A percentile compares a stretch with the other conserved stretches of the same genome.
phyloP scores from a whole-genome alignment of 2,797 vertebrate species.

The Lagorchestes hirsutus region DNA sequence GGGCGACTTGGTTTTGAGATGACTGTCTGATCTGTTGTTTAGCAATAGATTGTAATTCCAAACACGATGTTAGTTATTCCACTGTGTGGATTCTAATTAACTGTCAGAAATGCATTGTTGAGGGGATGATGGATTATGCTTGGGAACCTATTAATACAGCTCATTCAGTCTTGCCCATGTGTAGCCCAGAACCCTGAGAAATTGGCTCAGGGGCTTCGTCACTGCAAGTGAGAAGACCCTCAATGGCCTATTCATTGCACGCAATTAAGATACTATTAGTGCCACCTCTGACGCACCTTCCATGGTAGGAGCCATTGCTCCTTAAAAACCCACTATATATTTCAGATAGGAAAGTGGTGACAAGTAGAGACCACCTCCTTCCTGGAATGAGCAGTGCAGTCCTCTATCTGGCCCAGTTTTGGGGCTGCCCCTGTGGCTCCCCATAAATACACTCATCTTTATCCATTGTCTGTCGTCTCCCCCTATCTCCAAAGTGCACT shows the following conservation, averaged over 20 bases:
- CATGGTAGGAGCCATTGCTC: conserved; percentile 47
- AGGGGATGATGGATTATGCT: conserved; percentile 91
- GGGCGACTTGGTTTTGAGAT: conserved; percentile 62
- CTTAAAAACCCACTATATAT: not conserved
- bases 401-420: not conserved
- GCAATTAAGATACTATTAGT: conserved; percentile 60
- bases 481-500: not conserved
- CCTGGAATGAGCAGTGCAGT: not conserved
- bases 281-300: conserved; percentile 32
- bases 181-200: conserved; percentile 76
- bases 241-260: conserved; percentile 16
- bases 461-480: not conserved
- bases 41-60: conserved; percentile 84
- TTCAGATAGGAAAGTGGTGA: not conserved
- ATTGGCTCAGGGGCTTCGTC: conserved; percentile 68
- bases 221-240: conserved; percentile 11
- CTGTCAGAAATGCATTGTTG: conserved; percentile 90
- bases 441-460: not conserved
- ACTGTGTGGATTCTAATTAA: conserved; percentile 92
- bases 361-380: not conserved
- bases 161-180: conserved; percentile 83
- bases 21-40: conserved; percentile 74
- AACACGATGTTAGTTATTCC: conserved; percentile 87
- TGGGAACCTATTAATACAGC: conserved; percentile 88
- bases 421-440: not conserved